These are phyloP conservation scores for Geotrupes spiniger DNA, from an alignment of 2,888 invertebrate species.

Conservation along the genomic window DNA sequence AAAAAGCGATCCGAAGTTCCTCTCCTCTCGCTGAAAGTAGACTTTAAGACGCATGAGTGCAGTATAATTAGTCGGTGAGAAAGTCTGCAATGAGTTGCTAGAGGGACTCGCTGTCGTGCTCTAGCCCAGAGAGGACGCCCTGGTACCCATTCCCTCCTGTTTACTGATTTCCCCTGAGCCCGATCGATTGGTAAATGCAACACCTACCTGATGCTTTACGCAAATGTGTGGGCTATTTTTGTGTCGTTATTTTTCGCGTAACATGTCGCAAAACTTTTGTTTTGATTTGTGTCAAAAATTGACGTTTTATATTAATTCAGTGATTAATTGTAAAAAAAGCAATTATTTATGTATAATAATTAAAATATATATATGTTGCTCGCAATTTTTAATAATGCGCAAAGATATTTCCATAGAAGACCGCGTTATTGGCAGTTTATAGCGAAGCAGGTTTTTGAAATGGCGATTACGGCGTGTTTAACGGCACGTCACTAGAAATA, in stretches of 20 bases:
- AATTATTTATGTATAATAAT: neutral
- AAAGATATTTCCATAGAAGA: too few species aligned
- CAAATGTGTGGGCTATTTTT: slow-evolving; percentile 4
- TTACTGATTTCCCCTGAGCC: slow-evolving; percentile 50
- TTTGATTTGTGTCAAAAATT: too few species aligned
- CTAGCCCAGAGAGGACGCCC: slow-evolving; percentile 17
- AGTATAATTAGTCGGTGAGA: slow-evolving; percentile 36
- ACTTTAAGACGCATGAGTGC: too few species aligned
- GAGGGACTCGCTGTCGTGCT: slow-evolving; percentile 14
- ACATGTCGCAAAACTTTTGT: neutral
- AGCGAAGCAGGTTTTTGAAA: too few species aligned
- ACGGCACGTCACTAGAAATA: slow-evolving; percentile 23
- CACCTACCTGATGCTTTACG: slow-evolving; percentile 13
- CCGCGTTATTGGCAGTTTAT: too few species aligned
- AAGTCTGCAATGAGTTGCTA: slow-evolving; percentile 33
- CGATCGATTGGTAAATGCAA: slow-evolving; percentile 48
- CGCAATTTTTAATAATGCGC: too few species aligned
- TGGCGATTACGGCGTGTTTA: slow-evolving; percentile 3
- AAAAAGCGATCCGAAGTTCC: too few species aligned
- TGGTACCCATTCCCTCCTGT: slow-evolving; percentile 39
- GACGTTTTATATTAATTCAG: neutral
- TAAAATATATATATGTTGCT: neutral
- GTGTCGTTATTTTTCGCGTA: neutral
- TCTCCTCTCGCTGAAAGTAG: too few species aligned
- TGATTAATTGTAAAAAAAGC: neutral